phyloP scores from a whole-genome alignment of 2,888 invertebrate genomes.

The Saturnia pavonia region DNA sequence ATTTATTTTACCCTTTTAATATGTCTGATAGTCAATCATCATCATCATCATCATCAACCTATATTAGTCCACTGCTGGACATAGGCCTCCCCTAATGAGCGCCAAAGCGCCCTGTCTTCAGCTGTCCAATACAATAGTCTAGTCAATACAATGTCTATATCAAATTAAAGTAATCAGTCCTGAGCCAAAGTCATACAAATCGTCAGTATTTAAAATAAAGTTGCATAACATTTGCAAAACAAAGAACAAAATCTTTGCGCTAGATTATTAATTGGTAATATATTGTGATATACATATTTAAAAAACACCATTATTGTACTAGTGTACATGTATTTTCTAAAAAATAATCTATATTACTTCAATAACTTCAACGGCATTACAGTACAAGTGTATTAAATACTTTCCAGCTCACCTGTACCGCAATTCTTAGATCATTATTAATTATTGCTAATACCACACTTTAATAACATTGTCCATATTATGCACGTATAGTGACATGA shows the following conservation, averaged over 20 bases:
- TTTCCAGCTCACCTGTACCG: constrained; percentile 36
- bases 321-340: not conserved
- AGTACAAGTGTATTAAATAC: not conserved
- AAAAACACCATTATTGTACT: not conserved
- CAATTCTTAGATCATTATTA: constrained; percentile 34
- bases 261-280: not conserved
- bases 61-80: too few species aligned
- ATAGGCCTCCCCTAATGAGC: too few species aligned
- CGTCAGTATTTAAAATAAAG: not conserved
- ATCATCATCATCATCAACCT: too few species aligned
- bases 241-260: not conserved
- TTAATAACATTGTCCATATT: constrained; percentile 34
- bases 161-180: not conserved
- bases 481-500: constrained; percentile 34
- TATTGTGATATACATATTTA: not conserved
- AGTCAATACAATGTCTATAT: too few species aligned
- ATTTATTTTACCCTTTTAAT: too few species aligned
- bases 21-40: too few species aligned
- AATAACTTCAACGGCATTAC: too few species aligned
- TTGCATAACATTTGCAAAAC: not conserved
- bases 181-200: not conserved
- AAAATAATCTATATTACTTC: too few species aligned
- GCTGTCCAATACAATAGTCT: too few species aligned
- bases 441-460: constrained; percentile 41
- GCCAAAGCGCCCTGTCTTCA: too few species aligned